Base-by-base conservation (phyloP, 2,888 invertebrate genomes). In the Antheraea assamensis region DNA sequence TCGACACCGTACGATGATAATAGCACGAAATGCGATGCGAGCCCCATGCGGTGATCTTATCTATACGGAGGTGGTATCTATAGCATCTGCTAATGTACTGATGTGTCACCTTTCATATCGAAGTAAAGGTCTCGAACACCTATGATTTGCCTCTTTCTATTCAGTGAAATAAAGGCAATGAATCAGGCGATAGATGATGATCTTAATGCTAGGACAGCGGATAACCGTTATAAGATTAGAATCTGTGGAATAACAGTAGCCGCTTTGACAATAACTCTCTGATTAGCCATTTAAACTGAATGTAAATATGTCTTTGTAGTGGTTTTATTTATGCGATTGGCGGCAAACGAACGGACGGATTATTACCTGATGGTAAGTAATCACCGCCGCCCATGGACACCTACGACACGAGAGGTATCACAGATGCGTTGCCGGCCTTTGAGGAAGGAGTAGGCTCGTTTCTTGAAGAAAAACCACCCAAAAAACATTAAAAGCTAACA, bases 1-100 rank as follows among this genome's bases (percentile, higher is more conserved):
- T 82, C 78, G 76, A 75, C 73, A 72, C 64, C 68, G 66, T 71
- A 73, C 73, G 73, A 30, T 73, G 3, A 21, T 24, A 77, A 71
- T 71, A 58, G 21, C 13, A 21, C 35, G 68, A 35, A 68, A 68
- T 13, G 68, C 35, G 13, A 68, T 68, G 35, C 35, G 68, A 68
- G 35, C n/a, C 13, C 10, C 13, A 35, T 35, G 68, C n/a, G 8
- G 68, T 35, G 35, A 68, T 68, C n/a, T 35, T 35, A 68, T 68
- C 68, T 13, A 35, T n/a, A 68, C 35, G 35, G 7, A 10, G 10
- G 19, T 35, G 15, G 68, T 68, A 35, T 68, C 24, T 3, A 2
- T 35, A n/a, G 7, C 35, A 68, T 68, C 35, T 68, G 68, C 13
- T 35, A 68, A 35, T 68, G 61, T 30, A 64, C 27, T 42, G 42